Base-by-base conservation (phyloP, 2,888 invertebrate genomes). In the Ametastegia equiseti region DNA sequence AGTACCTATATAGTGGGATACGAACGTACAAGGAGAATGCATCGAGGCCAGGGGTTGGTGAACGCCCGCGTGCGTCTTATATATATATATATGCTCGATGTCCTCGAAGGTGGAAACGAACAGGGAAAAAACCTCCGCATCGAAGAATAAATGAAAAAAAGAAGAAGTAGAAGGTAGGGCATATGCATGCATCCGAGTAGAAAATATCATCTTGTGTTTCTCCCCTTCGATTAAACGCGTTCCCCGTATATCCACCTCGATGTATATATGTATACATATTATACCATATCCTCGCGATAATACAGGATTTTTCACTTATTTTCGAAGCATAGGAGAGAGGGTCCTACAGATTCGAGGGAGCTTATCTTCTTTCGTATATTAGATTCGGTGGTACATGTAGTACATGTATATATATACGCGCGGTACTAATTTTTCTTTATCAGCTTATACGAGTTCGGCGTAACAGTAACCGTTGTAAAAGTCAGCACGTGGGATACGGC, bases 401-500 rank as follows among this genome's bases (percentile, higher is more conserved):
- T n/a, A n/a, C n/a, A n/a, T n/a, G 60, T 30, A 15, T 60, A 30
- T 30, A 13, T 42, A 42, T 42, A 39, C 19, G 11, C 15, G 19
- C 54, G 5, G 42, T 39, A 36, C 39, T 71, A 45, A 27, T 45
- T 75, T 75, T 54, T 30, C 36, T 54, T 50, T 50, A 71, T 71
- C 65, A 67, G 39, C 39, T 75, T 47, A 57, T 42, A 19, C 54
- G 36, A 42, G 39, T 78, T 42, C 60, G 60, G 42, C 78, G 42
- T 78, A 78, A 60, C 78, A 57, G 78, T 78, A 42, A 75, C 45
- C 27, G 42, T 63, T 78, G 78, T 63, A 57, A 78, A 45, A 78
- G 30, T 78, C 67, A 82, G 83, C 85, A 86, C 87, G 86, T 85
- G 86, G 82, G 85, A 82, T 81, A 81, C 78, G 82, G 83, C 84